A percentile compares a stretch with the other conserved stretches of the same genome.
Conservation (phyloP, 37 sponge, comb jelly and placozoan genomes). For the Chondrosia reniformis region DNA sequence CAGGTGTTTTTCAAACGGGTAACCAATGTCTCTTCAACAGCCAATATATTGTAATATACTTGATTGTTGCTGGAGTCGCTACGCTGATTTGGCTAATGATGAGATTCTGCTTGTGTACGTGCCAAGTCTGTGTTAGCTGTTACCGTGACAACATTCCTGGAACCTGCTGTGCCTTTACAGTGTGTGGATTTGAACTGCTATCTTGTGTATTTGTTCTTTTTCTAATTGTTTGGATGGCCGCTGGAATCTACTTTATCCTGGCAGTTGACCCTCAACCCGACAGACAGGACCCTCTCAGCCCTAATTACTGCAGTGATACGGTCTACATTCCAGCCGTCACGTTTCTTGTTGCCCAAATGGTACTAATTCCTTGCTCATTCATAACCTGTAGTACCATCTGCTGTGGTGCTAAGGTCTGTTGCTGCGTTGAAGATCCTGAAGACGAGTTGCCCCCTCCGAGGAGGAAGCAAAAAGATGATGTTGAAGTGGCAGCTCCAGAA, state of each 20-base stretch:
- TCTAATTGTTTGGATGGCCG: conserved; percentile 3
- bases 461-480: background rate
- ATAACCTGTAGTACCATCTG: background rate
- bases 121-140: conserved; percentile 17
- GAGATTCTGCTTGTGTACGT: background rate
- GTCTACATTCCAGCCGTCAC: conserved; percentile 6
- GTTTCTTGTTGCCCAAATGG: background rate
- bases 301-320: background rate
- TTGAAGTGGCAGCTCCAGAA: background rate
- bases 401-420: conserved; percentile 4
- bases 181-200: background rate
- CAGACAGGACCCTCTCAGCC: background rate
- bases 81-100: background rate
- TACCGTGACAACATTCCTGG: conserved; percentile 7
- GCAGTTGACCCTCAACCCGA: background rate
- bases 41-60: background rate
- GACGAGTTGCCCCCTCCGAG: background rate
- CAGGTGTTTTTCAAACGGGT: conserved; percentile 12
- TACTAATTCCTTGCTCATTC: background rate
- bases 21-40: background rate
- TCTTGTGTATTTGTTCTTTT: background rate
- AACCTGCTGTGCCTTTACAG: background rate
- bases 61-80: background rate
- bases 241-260: conserved; percentile 2
- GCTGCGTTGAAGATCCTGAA: background rate